A percentile compares a stretch with the other conserved stretches of the same genome.
Conservation (phyloP, 1,140 invertebrate species). For the Monochamus saltuarius region DNA sequence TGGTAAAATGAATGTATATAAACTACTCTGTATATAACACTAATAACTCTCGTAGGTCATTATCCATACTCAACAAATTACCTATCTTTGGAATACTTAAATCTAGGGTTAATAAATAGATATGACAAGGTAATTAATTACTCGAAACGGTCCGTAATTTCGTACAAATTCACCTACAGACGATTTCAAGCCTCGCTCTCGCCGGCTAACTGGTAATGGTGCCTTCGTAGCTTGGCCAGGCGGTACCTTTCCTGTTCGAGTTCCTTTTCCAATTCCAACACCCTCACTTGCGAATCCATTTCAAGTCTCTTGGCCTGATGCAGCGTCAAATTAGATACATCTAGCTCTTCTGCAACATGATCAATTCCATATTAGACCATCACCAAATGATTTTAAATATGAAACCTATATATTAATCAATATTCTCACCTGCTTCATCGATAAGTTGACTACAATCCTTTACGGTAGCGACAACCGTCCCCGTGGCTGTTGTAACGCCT, state of each 20-base stretch:
- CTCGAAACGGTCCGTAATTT: neutral
- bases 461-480: conserved; percentile 88
- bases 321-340: conserved; percentile 84
- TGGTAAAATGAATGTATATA: conserved; percentile 23
- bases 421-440: conserved; percentile 62
- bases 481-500: conserved; percentile 85
- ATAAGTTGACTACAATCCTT: conserved; percentile 84
- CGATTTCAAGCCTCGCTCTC: conserved; percentile 48
- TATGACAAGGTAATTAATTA: conserved; percentile 3
- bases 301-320: conserved; percentile 94
- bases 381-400: too few species aligned
- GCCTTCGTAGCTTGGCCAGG: conserved; percentile 81
- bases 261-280: conserved; percentile 89
- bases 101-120: conserved; percentile 17
- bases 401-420: too few species aligned
- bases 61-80: conserved; percentile 7
- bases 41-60: conserved; percentile 7
- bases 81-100: conserved; percentile 15
- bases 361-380: neutral
- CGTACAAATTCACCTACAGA: neutral
- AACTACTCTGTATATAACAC: conserved; percentile 12
- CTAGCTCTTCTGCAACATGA: conserved; percentile 74
- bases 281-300: conserved; percentile 92
- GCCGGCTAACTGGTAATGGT: conserved; percentile 89
- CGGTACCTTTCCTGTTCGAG: conserved; percentile 83